Conservation (phyloP, 2,888 invertebrate species). For the Ligdia adustata region DNA sequence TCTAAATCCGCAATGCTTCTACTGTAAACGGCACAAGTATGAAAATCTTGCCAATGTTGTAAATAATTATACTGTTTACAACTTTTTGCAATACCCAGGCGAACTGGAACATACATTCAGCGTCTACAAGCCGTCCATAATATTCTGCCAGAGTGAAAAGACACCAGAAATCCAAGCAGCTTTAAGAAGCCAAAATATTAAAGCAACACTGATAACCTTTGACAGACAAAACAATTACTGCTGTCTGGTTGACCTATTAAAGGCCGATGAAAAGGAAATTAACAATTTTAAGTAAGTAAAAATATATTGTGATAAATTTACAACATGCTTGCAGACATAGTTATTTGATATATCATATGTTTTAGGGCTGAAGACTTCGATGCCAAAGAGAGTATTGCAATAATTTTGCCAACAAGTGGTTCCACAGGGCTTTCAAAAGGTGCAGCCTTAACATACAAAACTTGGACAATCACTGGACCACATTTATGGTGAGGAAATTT, state of each 20-base stretch:
- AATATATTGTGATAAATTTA: too few relatives aligned
- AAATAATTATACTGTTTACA: too few relatives aligned
- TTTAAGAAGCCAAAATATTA: slow-evolving; percentile 38
- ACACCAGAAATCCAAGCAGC: slow-evolving; percentile 43
- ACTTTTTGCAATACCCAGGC: too few relatives aligned
- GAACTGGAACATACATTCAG: slow-evolving; percentile 48
- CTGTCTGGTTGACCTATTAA: slow-evolving; percentile 47
- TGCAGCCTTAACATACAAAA: slow-evolving; percentile 33
- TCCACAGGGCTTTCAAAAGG: slow-evolving; percentile 41
- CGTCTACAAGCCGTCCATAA: slow-evolving; percentile 45
- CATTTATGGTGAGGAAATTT: slow-evolving; percentile 37
- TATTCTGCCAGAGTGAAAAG: slow-evolving; percentile 57
- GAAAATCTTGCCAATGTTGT: too few relatives aligned
- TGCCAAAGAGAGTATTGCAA: slow-evolving; percentile 31
- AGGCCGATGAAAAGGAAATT: not conserved
- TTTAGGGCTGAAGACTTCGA: slow-evolving; percentile 42
- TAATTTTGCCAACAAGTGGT: slow-evolving; percentile 39
- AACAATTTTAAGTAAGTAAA: slow-evolving; percentile 9
- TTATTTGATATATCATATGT: not conserved
- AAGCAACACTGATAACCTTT: slow-evolving; percentile 47
- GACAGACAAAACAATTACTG: slow-evolving; percentile 43
- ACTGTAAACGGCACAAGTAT: too few relatives aligned
- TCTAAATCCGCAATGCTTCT: too few relatives aligned
- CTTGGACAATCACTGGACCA: slow-evolving; percentile 6
- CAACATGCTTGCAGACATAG: too few relatives aligned